Evolutionary conservation across 2,797 vertebrate species (phyloP).

Genomic region (Myripristis jacobus): DNA sequence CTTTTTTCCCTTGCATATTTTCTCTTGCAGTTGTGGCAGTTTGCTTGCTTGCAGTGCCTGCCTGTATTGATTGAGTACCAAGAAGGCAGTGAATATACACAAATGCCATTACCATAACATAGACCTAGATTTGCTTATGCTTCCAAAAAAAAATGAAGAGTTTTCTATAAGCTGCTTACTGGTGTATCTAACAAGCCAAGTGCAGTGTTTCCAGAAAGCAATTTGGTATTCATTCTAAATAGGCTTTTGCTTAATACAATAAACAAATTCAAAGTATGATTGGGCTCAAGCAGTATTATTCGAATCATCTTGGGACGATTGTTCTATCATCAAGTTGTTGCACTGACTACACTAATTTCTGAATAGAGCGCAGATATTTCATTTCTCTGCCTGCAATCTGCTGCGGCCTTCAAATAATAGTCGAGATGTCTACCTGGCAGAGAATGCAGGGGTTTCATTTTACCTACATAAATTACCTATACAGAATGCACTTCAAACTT

Average conservation of each 20-base stretch:
- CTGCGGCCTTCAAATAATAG: slow-evolving; percentile 31
- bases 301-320: slow-evolving; percentile 21
- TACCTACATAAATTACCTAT: slow-evolving; percentile 48
- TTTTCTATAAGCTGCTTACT: slow-evolving; percentile 7
- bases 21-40: not conserved
- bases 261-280: slow-evolving; percentile 45
- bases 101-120: slow-evolving; percentile 29
- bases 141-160: slow-evolving; percentile 32
- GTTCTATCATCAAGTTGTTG: slow-evolving; percentile 27
- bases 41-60: slow-evolving; percentile 4
- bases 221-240: slow-evolving; percentile 52
- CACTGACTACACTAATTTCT: slow-evolving; percentile 20
- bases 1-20: not conserved
- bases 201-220: slow-evolving; percentile 48
- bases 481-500: slow-evolving; percentile 37
- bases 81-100: slow-evolving; percentile 10
- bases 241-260: slow-evolving; percentile 49
- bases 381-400: slow-evolving; percentile 48
- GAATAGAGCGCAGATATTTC: slow-evolving; percentile 30
- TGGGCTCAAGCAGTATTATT: slow-evolving; percentile 49
- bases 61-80: slow-evolving; percentile 2
- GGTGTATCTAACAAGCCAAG: slow-evolving; percentile 12
- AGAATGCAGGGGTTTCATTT: slow-evolving; percentile 38
- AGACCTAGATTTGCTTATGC: slow-evolving; percentile 41
- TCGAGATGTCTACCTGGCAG: slow-evolving; percentile 45